These are phyloP conservation scores for Atta cephalotes DNA, from an alignment of 1,140 invertebrate genomes.

Conservation along the genomic window DNA sequence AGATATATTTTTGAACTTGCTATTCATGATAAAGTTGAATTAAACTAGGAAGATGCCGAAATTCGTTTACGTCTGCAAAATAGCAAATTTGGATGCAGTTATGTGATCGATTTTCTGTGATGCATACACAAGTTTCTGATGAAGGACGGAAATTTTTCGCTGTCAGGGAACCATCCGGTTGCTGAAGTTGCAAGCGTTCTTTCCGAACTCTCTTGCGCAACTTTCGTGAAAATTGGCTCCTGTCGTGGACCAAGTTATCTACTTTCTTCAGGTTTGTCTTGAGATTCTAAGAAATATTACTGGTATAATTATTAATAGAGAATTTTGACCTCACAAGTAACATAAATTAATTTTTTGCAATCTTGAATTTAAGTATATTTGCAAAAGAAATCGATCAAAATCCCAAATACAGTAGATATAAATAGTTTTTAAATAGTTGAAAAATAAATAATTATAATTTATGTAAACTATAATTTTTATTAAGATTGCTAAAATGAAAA, in stretches of 20 bases:
- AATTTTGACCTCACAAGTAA: not conserved
- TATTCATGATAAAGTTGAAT: not conserved
- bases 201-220: not conserved
- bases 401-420: not conserved
- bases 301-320: not conserved
- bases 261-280: not conserved
- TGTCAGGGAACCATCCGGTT: conserved; percentile 6
- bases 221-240: conserved; percentile 31
- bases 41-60: not conserved
- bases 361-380: not conserved
- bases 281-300: not conserved
- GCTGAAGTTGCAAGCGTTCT: not conserved
- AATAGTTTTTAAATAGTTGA: not conserved
- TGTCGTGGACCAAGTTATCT: conserved; percentile 2
- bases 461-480: not conserved
- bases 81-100: conserved; percentile 29
- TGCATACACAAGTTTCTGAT: conserved; percentile 25
- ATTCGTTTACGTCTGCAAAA: conserved; percentile 6
- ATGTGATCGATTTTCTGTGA: conserved; percentile 34
- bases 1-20: not conserved
- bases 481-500: not conserved
- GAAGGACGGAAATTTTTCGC: conserved; percentile 32
- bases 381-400: not conserved
- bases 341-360: not conserved
- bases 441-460: not conserved